A percentile compares a stretch with the other conserved stretches of the same genome.
phyloP scores from a whole-genome alignment of 2,888 invertebrate species.

The Drosophila conformis region DNA sequence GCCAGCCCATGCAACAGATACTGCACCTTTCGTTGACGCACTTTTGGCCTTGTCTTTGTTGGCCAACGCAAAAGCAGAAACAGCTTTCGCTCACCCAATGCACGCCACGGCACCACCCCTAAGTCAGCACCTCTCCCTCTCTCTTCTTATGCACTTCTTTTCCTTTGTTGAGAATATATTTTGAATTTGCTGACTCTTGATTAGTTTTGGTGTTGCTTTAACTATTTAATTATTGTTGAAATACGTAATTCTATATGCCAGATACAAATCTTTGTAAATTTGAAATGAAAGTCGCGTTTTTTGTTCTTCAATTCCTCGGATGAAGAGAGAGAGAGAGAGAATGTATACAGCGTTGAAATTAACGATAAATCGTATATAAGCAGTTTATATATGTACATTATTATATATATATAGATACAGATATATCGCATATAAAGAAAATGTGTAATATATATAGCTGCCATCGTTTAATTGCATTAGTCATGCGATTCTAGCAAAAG shows the following conservation, averaged over 20 bases:
- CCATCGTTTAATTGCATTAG: constrained; percentile 40
- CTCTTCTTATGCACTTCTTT: background rate
- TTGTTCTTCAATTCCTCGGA: background rate
- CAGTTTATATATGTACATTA: background rate
- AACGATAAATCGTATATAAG: constrained; percentile 17
- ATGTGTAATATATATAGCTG: constrained; percentile 7
- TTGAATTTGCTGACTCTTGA: background rate
- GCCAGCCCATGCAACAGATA: constrained; percentile 3
- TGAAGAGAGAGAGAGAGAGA: background rate
- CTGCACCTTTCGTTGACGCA: background rate
- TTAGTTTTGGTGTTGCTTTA: background rate
- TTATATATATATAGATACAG: background rate
- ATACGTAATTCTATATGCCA: background rate
- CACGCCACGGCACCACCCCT: background rate
- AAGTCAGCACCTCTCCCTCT: background rate
- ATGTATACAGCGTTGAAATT: constrained; percentile 2
- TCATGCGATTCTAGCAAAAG: constrained; percentile 41
- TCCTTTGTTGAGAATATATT: background rate
- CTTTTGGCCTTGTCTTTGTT: background rate
- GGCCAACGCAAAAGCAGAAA: background rate
- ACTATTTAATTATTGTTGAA: background rate
- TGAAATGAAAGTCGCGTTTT: background rate
- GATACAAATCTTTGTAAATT: background rate
- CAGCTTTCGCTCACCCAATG: background rate
- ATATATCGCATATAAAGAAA: constrained; percentile 3